phyloP scores from a whole-genome alignment of 2,113 vertebrate genomes.

The Pituophis catenifer region DNA sequence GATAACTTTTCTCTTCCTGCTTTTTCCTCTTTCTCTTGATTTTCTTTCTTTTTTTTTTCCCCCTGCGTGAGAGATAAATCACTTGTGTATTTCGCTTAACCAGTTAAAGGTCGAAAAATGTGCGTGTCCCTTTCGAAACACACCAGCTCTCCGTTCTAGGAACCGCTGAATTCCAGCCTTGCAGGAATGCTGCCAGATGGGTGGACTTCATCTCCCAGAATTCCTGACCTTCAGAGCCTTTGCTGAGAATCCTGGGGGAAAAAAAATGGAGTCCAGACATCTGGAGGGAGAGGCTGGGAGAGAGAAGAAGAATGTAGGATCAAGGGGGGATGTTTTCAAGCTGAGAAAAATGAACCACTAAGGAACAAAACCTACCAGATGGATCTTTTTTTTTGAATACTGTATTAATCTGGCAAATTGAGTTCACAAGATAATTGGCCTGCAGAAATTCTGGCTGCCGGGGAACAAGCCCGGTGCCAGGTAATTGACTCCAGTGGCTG shows the following conservation, averaged over 20 bases:
- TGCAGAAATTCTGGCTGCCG: neutral
- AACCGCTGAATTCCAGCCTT: conserved; percentile 23
- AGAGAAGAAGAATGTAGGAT: conserved; percentile 18
- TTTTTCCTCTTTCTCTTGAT: no score
- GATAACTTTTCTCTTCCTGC: conserved; percentile 45
- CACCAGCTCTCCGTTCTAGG: conserved; percentile 21
- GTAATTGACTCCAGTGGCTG: neutral
- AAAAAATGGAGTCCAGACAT: neutral
- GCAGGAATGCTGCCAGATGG: neutral
- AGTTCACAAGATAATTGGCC: neutral
- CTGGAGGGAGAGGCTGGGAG: neutral
- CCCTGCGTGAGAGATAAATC: conserved; percentile 23
- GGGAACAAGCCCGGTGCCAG: no score
- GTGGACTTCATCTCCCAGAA: neutral
- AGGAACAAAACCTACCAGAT: conserved; percentile 24
- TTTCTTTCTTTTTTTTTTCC: neutral
- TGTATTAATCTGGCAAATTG: neutral
- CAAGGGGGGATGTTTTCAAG: neutral
- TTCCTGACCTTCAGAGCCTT: neutral
- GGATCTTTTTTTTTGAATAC: conserved; percentile 9
- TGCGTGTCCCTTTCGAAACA: conserved; percentile 33
- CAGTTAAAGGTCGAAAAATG: conserved; percentile 48
- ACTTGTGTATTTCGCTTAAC: conserved; percentile 7
- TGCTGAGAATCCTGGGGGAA: neutral
- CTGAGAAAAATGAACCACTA: conserved; percentile 12